These are phyloP conservation scores for Lomographa bimaculata DNA, from an alignment of 2,888 invertebrate species.

Conservation along the genomic window DNA sequence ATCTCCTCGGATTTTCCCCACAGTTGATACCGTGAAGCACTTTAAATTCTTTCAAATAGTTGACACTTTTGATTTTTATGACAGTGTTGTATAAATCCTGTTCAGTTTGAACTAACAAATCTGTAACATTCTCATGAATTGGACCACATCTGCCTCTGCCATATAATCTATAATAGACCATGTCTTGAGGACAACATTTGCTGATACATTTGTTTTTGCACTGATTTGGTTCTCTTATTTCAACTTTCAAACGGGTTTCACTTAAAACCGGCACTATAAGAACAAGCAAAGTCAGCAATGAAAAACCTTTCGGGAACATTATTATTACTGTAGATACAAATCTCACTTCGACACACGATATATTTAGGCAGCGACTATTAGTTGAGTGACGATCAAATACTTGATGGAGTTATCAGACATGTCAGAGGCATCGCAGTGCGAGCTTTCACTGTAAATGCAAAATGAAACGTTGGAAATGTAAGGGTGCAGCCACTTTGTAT, in stretches of 20 bases:
- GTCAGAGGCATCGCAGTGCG: no score
- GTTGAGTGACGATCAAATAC: constrained; percentile 19
- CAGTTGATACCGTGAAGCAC: constrained; percentile 40
- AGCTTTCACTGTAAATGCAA: no score
- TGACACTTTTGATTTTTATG: constrained; percentile 18
- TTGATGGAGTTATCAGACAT: no score
- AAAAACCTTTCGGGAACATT: not conserved
- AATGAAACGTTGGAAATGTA: no score
- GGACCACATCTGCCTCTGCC: constrained; percentile 19
- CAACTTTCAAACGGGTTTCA: constrained; percentile 10
- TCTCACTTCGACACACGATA: constrained; percentile 7
- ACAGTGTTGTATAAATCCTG: constrained; percentile 25
- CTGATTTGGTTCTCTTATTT: constrained; percentile 19
- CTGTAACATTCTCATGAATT: constrained; percentile 10
- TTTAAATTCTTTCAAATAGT: constrained; percentile 26
- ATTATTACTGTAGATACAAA: no score
- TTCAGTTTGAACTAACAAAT: constrained; percentile 28
- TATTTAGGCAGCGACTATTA: constrained; percentile 15
- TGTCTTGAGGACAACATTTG: constrained; percentile 53
- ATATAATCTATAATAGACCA: constrained; percentile 27
- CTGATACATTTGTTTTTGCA: constrained; percentile 43
- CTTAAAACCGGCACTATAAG: not conserved
- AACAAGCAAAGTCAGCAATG: not conserved
- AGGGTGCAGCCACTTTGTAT: no score
- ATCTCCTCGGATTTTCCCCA: constrained; percentile 20